phyloP scores from a whole-genome alignment of 2,113 vertebrate species.

The Lepidothrix coronata region DNA sequence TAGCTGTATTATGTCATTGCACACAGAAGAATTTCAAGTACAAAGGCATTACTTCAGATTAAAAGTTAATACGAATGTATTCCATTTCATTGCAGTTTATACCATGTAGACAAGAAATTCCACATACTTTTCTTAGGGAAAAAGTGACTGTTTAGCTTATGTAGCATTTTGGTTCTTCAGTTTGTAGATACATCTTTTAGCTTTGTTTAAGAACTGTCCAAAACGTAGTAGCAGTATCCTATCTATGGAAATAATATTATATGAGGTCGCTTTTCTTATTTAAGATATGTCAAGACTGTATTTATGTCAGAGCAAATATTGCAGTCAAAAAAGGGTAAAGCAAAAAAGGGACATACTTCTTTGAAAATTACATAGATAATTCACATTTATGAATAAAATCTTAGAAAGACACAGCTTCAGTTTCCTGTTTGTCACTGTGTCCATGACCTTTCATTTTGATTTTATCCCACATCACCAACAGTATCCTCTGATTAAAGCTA shows the following conservation, averaged over 20 bases:
- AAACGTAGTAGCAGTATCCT: background rate
- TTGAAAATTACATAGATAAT: background rate
- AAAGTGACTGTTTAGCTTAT: background rate
- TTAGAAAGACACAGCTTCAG: background rate
- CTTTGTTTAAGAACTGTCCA: background rate
- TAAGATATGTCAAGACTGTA: background rate
- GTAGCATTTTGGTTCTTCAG: background rate
- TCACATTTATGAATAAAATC: background rate
- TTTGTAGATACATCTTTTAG: background rate
- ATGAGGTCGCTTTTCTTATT: background rate
- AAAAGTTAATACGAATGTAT: slow-evolving; percentile 4
- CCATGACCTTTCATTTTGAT: slow-evolving; percentile 12
- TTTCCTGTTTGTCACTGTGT: background rate
- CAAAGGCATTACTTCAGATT: background rate
- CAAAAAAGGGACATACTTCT: background rate
- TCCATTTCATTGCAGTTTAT: background rate
- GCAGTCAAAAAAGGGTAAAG: background rate
- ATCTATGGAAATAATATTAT: background rate
- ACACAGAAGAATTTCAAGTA: background rate
- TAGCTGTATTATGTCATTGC: background rate
- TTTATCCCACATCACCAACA: background rate
- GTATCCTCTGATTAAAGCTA: slow-evolving; percentile 21
- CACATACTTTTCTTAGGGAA: background rate
- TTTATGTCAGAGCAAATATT: background rate
- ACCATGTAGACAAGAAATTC: background rate